Percentiles rank a stretch among this genome's conserved stretches.
Conservation (phyloP, 2,888 invertebrate species). For the Apamea crenata region DNA sequence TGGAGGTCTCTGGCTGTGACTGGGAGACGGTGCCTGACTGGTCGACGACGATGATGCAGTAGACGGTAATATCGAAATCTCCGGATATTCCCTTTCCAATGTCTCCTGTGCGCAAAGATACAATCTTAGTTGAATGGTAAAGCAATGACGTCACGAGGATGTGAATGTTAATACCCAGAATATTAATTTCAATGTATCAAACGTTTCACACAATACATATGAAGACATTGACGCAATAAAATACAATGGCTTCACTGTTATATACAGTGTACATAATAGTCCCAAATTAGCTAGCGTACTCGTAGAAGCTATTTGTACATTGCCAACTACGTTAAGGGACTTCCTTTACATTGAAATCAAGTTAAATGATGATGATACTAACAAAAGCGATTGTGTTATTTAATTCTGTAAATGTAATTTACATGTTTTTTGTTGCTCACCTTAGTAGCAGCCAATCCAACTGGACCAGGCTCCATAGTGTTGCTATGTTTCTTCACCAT, state of each 20-base stretch:
- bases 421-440: slow-evolving; percentile 72
- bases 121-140: slow-evolving; percentile 65
- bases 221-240: slow-evolving; percentile 47
- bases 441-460: slow-evolving; percentile 88
- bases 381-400: slow-evolving; percentile 21
- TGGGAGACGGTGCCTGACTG: slow-evolving; percentile 84
- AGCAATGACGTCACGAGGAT: neutral
- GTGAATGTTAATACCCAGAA: slow-evolving; percentile 7
- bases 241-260: slow-evolving; percentile 40
- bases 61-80: slow-evolving; percentile 88
- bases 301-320: slow-evolving; percentile 9
- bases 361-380: neutral
- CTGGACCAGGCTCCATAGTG: slow-evolving; percentile 82
- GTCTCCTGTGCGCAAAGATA: slow-evolving; percentile 83
- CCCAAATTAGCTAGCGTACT: slow-evolving; percentile 25
- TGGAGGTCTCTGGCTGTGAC: slow-evolving; percentile 84
- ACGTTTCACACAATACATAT: slow-evolving; percentile 35
- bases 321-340: slow-evolving; percentile 5
- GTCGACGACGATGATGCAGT: slow-evolving; percentile 86
- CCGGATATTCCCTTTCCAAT: slow-evolving; percentile 88
- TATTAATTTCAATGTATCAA: slow-evolving; percentile 34
- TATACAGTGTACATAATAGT: slow-evolving; percentile 16
- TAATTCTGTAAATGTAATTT: slow-evolving; percentile 2
- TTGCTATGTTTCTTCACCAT: slow-evolving; percentile 89
- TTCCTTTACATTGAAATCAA: slow-evolving; percentile 16